Conservation (phyloP, 2,888 invertebrate genomes). For the Rhaphigaster nebulosa region DNA sequence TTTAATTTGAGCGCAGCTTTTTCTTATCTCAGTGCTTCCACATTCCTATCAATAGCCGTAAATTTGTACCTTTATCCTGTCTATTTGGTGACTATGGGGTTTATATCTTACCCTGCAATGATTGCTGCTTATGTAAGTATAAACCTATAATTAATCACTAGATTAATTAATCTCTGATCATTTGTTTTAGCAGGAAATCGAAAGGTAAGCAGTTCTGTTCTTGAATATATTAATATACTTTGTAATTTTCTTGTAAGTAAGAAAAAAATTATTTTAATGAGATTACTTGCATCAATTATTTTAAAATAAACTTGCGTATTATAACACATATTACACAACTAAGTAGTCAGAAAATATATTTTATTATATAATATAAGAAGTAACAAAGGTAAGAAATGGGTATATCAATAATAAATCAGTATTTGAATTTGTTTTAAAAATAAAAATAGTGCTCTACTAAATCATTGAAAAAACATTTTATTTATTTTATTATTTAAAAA, state of each 20-base stretch:
- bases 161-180: background rate
- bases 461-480: background rate
- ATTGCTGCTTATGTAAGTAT: constrained; percentile 86
- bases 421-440: background rate
- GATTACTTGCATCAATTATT: no score
- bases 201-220: no score
- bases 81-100: constrained; percentile 81
- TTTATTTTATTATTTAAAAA: background rate
- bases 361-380: no score
- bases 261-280: no score
- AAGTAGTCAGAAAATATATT: no score
- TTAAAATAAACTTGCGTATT: no score
- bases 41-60: constrained; percentile 84
- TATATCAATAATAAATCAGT: background rate
- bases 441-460: background rate
- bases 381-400: no score
- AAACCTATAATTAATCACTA: background rate
- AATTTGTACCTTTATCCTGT: constrained; percentile 83
- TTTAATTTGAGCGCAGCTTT: constrained; percentile 84
- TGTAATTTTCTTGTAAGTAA: no score
- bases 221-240: no score
- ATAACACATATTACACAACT: no score
- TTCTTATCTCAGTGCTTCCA: constrained; percentile 83
- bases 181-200: no score
- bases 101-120: constrained; percentile 89